Evolutionary conservation across 64 coral and sea anemone species (phyloP).

Genomic region (Pocillopora verrucosa): DNA sequence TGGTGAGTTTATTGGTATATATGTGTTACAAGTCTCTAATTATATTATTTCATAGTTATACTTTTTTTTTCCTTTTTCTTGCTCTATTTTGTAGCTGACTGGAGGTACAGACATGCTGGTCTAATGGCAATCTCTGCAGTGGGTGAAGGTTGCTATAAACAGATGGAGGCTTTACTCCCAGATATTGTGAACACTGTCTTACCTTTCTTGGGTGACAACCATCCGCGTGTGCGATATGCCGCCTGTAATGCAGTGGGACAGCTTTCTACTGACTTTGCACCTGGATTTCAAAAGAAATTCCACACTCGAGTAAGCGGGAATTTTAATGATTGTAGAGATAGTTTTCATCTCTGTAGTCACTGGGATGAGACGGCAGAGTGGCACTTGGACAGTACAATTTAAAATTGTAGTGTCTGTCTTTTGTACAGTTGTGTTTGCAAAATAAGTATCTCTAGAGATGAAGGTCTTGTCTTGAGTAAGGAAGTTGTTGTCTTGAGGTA

Average conservation of each 20-base stretch:
- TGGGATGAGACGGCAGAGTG: neutral
- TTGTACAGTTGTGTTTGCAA: no score
- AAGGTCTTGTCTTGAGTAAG: no score
- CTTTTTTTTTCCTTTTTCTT: neutral
- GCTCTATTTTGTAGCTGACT: constrained; percentile 67
- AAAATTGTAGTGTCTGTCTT: no score
- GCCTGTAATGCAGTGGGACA: constrained; percentile 96
- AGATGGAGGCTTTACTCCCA: constrained; percentile 81
- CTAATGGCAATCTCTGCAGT: constrained; percentile 96
- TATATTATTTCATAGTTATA: neutral
- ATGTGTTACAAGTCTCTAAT: neutral
- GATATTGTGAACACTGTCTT: constrained; percentile 77
- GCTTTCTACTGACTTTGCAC: constrained; percentile 97
- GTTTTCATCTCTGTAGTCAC: neutral
- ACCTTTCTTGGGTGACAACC: constrained; percentile 84
- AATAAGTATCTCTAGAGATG: no score
- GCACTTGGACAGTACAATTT: no score
- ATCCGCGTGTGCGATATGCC: constrained; percentile 95
- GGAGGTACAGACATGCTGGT: constrained; percentile 98
- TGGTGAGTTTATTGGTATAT: constrained; percentile 47
- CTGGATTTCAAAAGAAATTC: constrained; percentile 92
- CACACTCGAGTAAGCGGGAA: constrained; percentile 70
- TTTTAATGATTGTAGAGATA: neutral
- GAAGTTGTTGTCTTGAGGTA: no score
- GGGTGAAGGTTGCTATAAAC: constrained; percentile 96